phyloP scores from a whole-genome alignment of 2,888 invertebrate genomes.

The Acheta domesticus region DNA sequence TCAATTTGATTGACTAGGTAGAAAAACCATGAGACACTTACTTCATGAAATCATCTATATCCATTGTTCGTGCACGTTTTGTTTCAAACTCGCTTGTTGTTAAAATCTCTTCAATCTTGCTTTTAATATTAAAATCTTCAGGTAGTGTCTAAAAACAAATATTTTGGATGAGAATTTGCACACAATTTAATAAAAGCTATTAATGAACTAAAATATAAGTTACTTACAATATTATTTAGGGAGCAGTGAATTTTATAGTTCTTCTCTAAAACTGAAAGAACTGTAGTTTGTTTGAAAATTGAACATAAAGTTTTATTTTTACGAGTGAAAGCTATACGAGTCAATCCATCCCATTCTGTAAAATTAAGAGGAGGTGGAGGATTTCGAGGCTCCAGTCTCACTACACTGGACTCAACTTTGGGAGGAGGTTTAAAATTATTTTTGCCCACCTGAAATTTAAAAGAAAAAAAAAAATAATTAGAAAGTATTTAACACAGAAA shows the following conservation, averaged over 20 bases:
- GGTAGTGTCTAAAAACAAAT: conserved; percentile 62
- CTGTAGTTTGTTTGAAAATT: conserved; percentile 81
- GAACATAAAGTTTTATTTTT: conserved; percentile 96
- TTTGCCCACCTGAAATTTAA: conserved; percentile 74
- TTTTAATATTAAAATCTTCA: conserved; percentile 77
- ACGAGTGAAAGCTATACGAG: conserved; percentile 88
- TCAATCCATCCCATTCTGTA: conserved; percentile 97
- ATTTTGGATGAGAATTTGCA: background rate
- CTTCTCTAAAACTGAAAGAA: conserved; percentile 79
- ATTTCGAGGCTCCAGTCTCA: conserved; percentile 93
- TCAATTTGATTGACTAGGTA: too few relatives aligned
- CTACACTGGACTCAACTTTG: conserved; percentile 98
- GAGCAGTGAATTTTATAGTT: conserved; percentile 90
- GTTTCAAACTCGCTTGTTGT: conserved; percentile 63
- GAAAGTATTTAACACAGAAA: background rate
- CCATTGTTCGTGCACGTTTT: conserved; percentile 88
- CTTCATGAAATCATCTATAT: conserved; percentile 92
- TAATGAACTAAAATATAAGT: conserved; percentile 5
- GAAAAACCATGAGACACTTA: conserved; percentile 43
- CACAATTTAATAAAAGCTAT: background rate
- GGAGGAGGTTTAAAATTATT: conserved; percentile 99
- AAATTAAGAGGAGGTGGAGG: conserved; percentile 96
- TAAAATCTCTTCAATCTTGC: conserved; percentile 72
- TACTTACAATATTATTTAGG: conserved; percentile 69
- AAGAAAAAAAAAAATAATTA: conserved; percentile 29